phyloP scores from a whole-genome alignment of 2,888 invertebrate genomes.

The Zonitis immaculata region DNA sequence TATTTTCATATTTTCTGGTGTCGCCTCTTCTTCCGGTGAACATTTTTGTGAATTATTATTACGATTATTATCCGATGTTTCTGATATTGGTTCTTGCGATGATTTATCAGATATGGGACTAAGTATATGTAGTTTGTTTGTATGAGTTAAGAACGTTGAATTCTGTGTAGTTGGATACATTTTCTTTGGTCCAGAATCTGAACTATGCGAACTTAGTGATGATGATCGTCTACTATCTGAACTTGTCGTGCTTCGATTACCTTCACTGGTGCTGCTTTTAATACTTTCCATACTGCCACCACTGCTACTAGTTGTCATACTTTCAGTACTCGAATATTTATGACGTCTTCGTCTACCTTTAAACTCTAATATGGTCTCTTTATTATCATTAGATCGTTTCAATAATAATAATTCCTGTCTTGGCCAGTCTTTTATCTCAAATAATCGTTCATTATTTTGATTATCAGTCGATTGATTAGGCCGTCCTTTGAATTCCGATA shows the following conservation, averaged over 20 bases:
- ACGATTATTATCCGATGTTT: slow-evolving; percentile 75
- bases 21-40: slow-evolving; percentile 62
- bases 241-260: slow-evolving; percentile 79
- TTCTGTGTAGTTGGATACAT: slow-evolving; percentile 56
- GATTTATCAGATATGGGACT: slow-evolving; percentile 89
- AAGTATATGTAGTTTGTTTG: slow-evolving; percentile 74
- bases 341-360: slow-evolving; percentile 60
- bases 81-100: slow-evolving; percentile 79
- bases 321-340: slow-evolving; percentile 76
- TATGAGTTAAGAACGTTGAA: slow-evolving; percentile 64
- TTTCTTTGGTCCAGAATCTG: slow-evolving; percentile 68
- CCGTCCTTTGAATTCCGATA: slow-evolving; percentile 57
- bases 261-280: slow-evolving; percentile 82
- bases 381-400: slow-evolving; percentile 36
- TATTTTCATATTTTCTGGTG: slow-evolving; percentile 53
- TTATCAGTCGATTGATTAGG: slow-evolving; percentile 53
- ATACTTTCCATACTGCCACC: slow-evolving; percentile 85
- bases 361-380: slow-evolving; percentile 49
- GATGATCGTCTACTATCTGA: slow-evolving; percentile 80
- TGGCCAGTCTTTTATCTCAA: slow-evolving; percentile 67
- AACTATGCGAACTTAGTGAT: slow-evolving; percentile 80
- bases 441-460: slow-evolving; percentile 54
- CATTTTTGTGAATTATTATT: slow-evolving; percentile 74
- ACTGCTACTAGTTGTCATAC: slow-evolving; percentile 83
- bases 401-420: slow-evolving; percentile 46